These are phyloP conservation scores for Boleophthalmus pectinirostris DNA, from an alignment of 2,113 vertebrate genomes.

Conservation along the genomic window DNA sequence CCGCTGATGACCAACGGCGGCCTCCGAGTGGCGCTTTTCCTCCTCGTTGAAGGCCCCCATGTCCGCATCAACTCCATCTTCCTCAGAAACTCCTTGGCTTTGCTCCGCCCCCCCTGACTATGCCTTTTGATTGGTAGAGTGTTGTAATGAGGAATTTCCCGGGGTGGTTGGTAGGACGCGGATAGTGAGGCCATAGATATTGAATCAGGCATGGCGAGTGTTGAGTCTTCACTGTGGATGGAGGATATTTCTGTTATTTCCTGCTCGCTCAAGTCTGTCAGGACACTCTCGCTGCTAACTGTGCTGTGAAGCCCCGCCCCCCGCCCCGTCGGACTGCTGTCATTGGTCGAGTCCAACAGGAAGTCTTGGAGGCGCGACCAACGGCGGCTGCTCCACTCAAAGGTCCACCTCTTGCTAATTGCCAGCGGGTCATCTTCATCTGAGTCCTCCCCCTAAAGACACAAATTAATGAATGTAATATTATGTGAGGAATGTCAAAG, in stretches of 20 bases:
- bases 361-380: constrained; percentile 93
- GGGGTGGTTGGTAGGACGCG: constrained; percentile 68
- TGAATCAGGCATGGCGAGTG: constrained; percentile 78
- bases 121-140: constrained; percentile 81
- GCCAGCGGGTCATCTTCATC: constrained; percentile 95
- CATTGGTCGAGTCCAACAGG: constrained; percentile 77
- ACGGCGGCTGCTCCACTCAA: constrained; percentile 91
- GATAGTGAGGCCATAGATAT: constrained; percentile 67
- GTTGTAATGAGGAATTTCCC: constrained; percentile 73
- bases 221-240: constrained; percentile 84
- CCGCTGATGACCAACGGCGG: constrained; percentile 82
- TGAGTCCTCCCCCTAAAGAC: constrained; percentile 88
- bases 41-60: constrained; percentile 82
- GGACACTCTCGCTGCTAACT: constrained; percentile 90
- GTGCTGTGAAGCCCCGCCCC: constrained; percentile 85
- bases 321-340: constrained; percentile 76
- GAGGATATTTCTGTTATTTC: constrained; percentile 87
- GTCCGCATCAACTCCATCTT: constrained; percentile 90
- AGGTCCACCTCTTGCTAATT: constrained; percentile 97
- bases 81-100: constrained; percentile 89
- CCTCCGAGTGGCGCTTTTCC: constrained; percentile 72
- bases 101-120: constrained; percentile 79
- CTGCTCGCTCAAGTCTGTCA: constrained; percentile 93
- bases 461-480: background rate
- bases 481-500: background rate